Base-by-base conservation (phyloP, 2,888 invertebrate species). In the Nebria salina region DNA sequence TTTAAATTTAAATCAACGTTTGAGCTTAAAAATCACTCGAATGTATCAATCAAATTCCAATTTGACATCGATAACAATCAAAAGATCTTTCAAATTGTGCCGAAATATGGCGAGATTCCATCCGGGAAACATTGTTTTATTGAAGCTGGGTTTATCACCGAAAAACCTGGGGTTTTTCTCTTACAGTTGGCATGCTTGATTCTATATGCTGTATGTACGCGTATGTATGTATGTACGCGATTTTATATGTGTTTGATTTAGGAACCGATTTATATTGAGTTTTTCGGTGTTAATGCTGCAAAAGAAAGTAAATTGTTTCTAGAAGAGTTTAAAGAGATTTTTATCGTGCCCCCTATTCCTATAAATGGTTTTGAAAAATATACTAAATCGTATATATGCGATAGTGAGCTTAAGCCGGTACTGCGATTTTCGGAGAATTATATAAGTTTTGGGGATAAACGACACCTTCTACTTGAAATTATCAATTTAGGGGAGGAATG, bases 41-140 rank as follows among this genome's bases (percentile, higher is more conserved):
- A 26, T 15, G 64, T n/a, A 25, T 8, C 54, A 3, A 13, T 79
- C 7, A 68, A 25, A 13, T 80, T 70, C 65, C 80, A 80, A 64
- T 75, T 80, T 72, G 75, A 70, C 20, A 75, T 75, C 13, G 79
- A 79, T 68, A 74, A 68, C 26, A 75, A 34, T 9, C 75, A 80
- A 26, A 70, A 80, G 9, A 68, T 80, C 4, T 80, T 75, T 80
- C n/a, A 72, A 13, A 41, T 80, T 72, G 54, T 54, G 6, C 80
- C 80, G 3, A 13, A n/a, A 15, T 70, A 34, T 26, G 80, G 80
- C 7, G 34, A 54, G 41, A 80, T 80, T 0, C 7, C 7, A 15
- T 8, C 80, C 0, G 41, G 42, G 5, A 75, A 75, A 20, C 64
- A 70, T 75, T 25, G 11, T 7, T 75, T 66, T 54, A 70, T 80